A percentile compares a stretch with the other conserved stretches of the same genome.
These are phyloP conservation scores for Pocota personata DNA, from an alignment of 2,888 invertebrate species.

Conservation along the genomic window DNA sequence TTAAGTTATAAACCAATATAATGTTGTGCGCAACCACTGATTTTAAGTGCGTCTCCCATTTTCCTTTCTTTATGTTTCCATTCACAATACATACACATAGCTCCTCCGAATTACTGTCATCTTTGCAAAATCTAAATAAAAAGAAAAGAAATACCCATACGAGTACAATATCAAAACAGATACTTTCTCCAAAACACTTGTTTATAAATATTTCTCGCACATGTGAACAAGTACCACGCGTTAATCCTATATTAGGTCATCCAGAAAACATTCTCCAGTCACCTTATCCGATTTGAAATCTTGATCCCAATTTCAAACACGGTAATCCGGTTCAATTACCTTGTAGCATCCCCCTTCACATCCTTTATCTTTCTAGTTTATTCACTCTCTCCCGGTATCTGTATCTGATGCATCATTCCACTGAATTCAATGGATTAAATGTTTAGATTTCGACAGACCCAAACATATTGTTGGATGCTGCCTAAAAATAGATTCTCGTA, in stretches of 20 bases:
- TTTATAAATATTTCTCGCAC: not conserved
- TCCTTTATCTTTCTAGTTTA: not conserved
- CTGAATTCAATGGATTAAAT: conserved; percentile 51
- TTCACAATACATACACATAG: too few species aligned
- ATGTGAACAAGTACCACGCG: not conserved
- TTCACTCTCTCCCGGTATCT: not conserved
- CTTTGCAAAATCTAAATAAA: not conserved
- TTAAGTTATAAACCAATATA: too few species aligned
- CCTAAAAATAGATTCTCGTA: conserved; percentile 53
- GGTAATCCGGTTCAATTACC: conserved; percentile 67
- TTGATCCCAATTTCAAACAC: conserved; percentile 59
- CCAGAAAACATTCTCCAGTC: conserved; percentile 10
- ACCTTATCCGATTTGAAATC: conserved; percentile 34
- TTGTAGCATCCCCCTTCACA: not conserved
- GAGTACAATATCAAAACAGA: not conserved
- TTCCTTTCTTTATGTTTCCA: too few species aligned
- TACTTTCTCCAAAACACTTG: not conserved
- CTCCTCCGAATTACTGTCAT: not conserved
- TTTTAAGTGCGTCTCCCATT: too few species aligned
- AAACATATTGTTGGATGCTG: conserved; percentile 31
- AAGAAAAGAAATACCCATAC: too few species aligned
- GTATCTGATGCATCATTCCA: conserved; percentile 31
- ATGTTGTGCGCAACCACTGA: too few species aligned
- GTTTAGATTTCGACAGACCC: conserved; percentile 60
- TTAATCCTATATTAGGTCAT: conserved; percentile 36